Base-by-base conservation (phyloP, 2,888 invertebrate genomes). In the Platycheirus albimanus region DNA sequence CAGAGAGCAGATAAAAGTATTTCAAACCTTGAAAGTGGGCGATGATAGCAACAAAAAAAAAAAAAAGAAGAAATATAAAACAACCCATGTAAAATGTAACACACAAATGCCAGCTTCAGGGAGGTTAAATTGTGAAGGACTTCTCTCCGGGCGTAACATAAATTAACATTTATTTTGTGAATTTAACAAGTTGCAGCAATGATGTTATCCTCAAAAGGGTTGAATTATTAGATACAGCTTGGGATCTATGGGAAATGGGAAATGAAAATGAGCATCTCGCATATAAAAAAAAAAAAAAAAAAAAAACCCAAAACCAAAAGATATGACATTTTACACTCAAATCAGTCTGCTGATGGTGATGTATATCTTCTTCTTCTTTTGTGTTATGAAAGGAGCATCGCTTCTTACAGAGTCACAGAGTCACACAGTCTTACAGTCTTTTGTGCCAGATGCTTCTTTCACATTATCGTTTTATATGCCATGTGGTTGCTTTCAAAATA, bases 131-230 rank as follows among this genome's bases (percentile, higher is more conserved):
- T 64, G n/a, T 63, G 49, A 79, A 79, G 72, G 61, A 67, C 33
- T 61, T 2, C 41, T 72, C 19, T 20, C 20, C 7, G 28, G 33
- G 28, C 58, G 36, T 58, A 49, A 54, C 71, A 76, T 67, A 66
- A 76, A 81, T 76, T 76, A 81, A 81, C 81, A 81, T 77, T 61
- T 67, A 76, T 77, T 67, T 63, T 54, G 67, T 36, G 66, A 72
- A 72, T 77, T 63, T 66, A 66, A 72, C 38, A 72, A 43, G 45
- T 45, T 61, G 56, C 41, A 54, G n/a, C 51, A 49, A 66, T 70
- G 63, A 70, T 70, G 58, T 52, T 56, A 41, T 43, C 70, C 61
- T 28, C 45, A 54, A 63, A 81, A 72, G 81, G 77, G 77, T 81
- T 81, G 66, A 67, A 71, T 71, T 71, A 67, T 64, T 67, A 33